A percentile compares a stretch with the other conserved stretches of the same genome.
phyloP scores from a whole-genome alignment of 2,797 vertebrate genomes.

The Acipenser ruthenus region DNA sequence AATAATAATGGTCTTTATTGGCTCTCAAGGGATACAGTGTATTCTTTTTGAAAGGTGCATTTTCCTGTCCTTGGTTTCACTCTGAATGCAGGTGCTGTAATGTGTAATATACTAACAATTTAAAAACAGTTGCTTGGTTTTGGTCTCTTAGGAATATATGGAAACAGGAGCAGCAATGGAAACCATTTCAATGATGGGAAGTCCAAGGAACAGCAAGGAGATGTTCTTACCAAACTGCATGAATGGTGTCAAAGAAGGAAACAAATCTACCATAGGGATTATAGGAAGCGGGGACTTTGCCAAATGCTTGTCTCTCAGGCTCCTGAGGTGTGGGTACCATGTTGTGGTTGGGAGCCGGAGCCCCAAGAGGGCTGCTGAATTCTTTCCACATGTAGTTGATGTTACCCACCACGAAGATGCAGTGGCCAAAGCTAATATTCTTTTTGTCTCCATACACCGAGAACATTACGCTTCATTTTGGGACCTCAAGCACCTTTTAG shows the following conservation, averaged over 20 bases:
- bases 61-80: no score
- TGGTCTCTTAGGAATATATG: slow-evolving; percentile 25
- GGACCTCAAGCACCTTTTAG: slow-evolving; percentile 84
- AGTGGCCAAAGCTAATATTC: slow-evolving; percentile 69
- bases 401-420: slow-evolving; percentile 93
- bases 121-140: slow-evolving; percentile 4
- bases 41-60: no score
- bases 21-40: no score
- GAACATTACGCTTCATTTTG: slow-evolving; percentile 85
- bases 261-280: slow-evolving; percentile 63
- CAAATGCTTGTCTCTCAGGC: slow-evolving; percentile 76
- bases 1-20: no score
- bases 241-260: slow-evolving; percentile 60
- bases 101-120: no score
- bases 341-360: slow-evolving; percentile 88
- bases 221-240: slow-evolving; percentile 67
- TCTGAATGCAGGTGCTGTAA: no score
- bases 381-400: slow-evolving; percentile 89
- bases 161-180: slow-evolving; percentile 63
- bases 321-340: slow-evolving; percentile 77
- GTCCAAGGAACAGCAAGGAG: slow-evolving; percentile 58
- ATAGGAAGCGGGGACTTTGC: slow-evolving; percentile 92
- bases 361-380: slow-evolving; percentile 77
- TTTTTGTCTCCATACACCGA: slow-evolving; percentile 85
- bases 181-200: slow-evolving; percentile 77